Evolutionary conservation across 2,888 invertebrate species (phyloP), one percentile per base, ranked within the genome.

Genomic region (Limenitis camilla): DNA sequence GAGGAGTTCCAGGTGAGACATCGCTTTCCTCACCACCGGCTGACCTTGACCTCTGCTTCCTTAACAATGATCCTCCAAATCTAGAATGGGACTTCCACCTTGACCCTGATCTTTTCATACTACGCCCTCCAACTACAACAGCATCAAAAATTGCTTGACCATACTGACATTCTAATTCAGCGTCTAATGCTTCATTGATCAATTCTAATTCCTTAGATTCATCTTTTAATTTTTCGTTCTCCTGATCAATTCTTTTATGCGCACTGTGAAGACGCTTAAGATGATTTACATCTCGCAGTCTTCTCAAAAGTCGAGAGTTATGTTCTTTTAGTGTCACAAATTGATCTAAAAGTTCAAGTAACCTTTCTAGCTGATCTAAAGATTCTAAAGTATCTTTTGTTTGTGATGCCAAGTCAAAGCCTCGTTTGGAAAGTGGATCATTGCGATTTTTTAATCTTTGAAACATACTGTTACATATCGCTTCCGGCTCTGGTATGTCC

Each of bases 281-380:
- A 62, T 93, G 91, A 66, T 94, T 93, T 36, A 95, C 87, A 63
- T 94, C 94, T 54, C 92, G 89, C 29, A 94, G 89, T 46, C 91
- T 88, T 61, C 90, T 88, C 52, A 93, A 90, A 28, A 94, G 81
- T 58, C 89, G 89, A 0, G 90, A 88, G 72, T 95, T 94, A 60
- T 94, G 92, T 64, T 93, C 92, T 59, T 92, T 89, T 35, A 95
- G 77, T 39, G 90, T 90, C 5, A 94, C 85, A 60, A 95, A 89
- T 67, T 94, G 93, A 67, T 95, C 94, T 75, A 96, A 89, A 32
- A 96, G 78, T 55, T 91, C 90, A 63, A 95, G 91, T 6, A 96
- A 85, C 63, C 93, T 93, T 61, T 94, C 94, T 45, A 96, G 75
- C 67, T 96, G 94, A 66, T 95, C 94, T 57, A 96, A 89, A 0